Conservation (phyloP, 2,113 vertebrate genomes). For the Lophura nycthemera region DNA sequence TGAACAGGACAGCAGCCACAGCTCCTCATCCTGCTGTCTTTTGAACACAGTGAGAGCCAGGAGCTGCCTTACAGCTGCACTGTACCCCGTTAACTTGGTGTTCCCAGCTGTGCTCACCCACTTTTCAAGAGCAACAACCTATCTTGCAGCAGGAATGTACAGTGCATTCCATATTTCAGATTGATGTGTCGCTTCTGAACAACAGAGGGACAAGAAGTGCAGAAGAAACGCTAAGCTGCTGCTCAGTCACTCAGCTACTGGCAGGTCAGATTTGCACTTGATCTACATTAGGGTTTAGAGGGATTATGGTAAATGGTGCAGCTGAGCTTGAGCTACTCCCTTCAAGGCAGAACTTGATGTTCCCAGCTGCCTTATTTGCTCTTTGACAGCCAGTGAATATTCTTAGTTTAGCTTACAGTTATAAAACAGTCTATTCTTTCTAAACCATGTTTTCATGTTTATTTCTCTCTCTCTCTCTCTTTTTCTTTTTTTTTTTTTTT, state of each 20-base stretch:
- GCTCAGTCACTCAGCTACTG: background rate
- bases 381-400: background rate
- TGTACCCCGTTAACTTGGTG: accelerated
- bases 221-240: background rate
- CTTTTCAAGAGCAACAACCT: background rate
- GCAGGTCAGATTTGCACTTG: background rate
- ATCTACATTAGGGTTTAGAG: background rate
- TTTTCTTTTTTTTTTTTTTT: background rate
- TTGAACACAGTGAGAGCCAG: background rate
- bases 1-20: background rate
- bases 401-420: background rate
- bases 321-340: background rate
- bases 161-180: background rate
- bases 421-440: background rate
- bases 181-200: background rate
- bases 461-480: background rate
- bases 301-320: background rate
- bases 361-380: background rate
- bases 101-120: background rate
- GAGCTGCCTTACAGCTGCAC: background rate
- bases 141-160: background rate
- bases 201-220: background rate
- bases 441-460: background rate
- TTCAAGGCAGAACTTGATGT: background rate
- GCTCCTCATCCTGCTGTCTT: background rate